Base-by-base conservation (phyloP, 2,888 invertebrate species). In the Bhutanitis thaidina region DNA sequence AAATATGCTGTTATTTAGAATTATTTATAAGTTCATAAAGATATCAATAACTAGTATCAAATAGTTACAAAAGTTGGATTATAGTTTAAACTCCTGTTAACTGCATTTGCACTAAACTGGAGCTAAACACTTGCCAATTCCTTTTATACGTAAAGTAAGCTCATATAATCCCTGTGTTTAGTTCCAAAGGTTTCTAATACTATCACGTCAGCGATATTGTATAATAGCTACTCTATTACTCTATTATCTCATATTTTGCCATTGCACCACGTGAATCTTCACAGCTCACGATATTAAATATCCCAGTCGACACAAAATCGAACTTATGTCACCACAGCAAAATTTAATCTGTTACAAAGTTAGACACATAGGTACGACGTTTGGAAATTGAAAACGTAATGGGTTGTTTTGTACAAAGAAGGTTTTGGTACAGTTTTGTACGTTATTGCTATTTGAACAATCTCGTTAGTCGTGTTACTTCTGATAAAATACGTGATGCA, bases 371-470 rank as follows among this genome's bases (percentile, higher is more conserved):
- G 38, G 39, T 45, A 13, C 45, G 50, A 51, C 45, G 39, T 45
- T 45, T 45, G 50, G 45, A 40, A 45, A 51, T 51, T 45, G 50
- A 40, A 51, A 51, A 51, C 13, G 27, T 45, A 36, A 45, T 20
- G 20, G 40, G 29, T 35, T 39, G 39, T 44, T 39, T 39, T 38
- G 40, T 29, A 39, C 35, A 54, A 41, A 62, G 61, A 64, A 20
- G 20, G 20, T 20, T 20, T 20, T n/a, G n/a, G 61, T 63, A 66
- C 65, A 59, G 64, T 62, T 56, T 59, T 61, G 65, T 64, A 61
- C 66, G 71, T 82, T 75, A 81, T 84, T 82, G 75, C 71, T 77
- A 71, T 65, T 69, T 66, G 74, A 80, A 77, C 66, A 72, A 68
- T 71, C 74, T 70, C 68, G 65, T 70, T 65, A 66, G 60, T 66